Conservation (phyloP, 2,888 invertebrate genomes). For the Eupeodes latifasciatus region DNA sequence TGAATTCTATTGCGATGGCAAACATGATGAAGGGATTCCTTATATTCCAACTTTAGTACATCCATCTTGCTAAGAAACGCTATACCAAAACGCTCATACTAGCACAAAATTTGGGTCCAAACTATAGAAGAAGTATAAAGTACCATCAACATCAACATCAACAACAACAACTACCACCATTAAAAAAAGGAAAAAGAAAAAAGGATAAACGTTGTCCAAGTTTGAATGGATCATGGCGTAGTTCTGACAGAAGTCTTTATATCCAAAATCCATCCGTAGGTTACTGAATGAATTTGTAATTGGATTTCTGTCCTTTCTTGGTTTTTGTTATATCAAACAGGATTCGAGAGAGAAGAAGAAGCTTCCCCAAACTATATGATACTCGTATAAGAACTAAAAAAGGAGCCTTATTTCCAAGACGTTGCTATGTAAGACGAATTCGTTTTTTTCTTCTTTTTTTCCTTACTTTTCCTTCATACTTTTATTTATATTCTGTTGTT, state of each 20-base stretch:
- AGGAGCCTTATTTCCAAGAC: constrained; percentile 50
- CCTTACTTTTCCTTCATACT: constrained; percentile 3
- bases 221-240: constrained; percentile 76
- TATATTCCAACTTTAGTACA: constrained; percentile 71
- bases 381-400: not conserved
- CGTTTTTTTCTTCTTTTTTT: constrained; percentile 22
- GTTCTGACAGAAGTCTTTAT: constrained; percentile 76
- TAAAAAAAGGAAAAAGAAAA: constrained; percentile 47
- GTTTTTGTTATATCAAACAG: constrained; percentile 56
- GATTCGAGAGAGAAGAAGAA: constrained; percentile 63
- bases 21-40: constrained; percentile 76
- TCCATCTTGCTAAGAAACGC: constrained; percentile 68
- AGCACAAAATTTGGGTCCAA: constrained; percentile 4
- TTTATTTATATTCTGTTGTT: constrained; percentile 36
- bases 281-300: constrained; percentile 76
- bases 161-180: not conserved
- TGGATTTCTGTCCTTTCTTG: constrained; percentile 72
- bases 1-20: constrained; percentile 70
- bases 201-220: constrained; percentile 75
- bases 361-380: constrained; percentile 46
- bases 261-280: constrained; percentile 75
- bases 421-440: constrained; percentile 36
- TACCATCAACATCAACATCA: too few relatives aligned
- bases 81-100: constrained; percentile 49
- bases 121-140: not conserved